Evolutionary conservation across 2,797 vertebrate species (phyloP).

Genomic region (Linurgus olivaceus): DNA sequence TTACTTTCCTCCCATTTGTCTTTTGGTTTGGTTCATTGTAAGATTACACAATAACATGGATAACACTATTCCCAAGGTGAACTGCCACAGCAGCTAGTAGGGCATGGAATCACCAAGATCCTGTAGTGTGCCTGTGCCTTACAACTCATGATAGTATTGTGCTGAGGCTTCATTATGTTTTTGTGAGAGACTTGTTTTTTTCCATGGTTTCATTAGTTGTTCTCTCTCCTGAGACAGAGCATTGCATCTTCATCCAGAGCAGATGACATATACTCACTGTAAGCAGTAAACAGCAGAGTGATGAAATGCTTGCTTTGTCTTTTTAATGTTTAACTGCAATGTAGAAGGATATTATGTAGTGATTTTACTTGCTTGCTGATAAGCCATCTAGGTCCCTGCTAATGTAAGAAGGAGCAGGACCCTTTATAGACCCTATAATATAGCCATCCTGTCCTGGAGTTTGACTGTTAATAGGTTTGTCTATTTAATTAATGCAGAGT

Average conservation of each 20-base stretch:
- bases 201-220: background rate
- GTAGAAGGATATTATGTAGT: background rate
- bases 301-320: background rate
- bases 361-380: background rate
- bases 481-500: background rate
- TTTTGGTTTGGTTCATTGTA: background rate
- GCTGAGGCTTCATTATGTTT: background rate
- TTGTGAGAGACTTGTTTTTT: background rate
- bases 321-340: background rate
- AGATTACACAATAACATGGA: background rate
- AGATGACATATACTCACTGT: background rate
- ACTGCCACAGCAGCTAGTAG: background rate
- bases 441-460: background rate
- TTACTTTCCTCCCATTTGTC: background rate
- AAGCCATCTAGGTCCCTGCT: background rate
- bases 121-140: background rate
- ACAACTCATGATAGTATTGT: background rate
- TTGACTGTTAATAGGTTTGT: background rate
- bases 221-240: background rate
- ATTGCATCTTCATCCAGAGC: background rate
- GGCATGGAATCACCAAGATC: background rate
- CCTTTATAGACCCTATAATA: no score
- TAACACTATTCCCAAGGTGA: background rate
- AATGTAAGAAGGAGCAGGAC: background rate
- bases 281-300: background rate